These are phyloP conservation scores for Xanthia togata DNA, from an alignment of 2,888 invertebrate genomes.

Conservation along the genomic window DNA sequence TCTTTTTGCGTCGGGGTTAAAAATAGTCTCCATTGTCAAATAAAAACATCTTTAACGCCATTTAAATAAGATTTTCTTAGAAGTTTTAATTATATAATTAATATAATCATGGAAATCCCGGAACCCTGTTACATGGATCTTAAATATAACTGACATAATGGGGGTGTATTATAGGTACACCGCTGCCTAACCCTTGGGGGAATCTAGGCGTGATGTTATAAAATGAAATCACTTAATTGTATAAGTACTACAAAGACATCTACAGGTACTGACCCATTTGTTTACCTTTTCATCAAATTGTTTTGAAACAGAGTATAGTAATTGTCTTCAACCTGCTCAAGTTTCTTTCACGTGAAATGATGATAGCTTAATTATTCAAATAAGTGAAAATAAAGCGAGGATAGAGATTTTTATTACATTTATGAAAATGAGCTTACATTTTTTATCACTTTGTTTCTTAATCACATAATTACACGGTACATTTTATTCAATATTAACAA, in stretches of 20 bases:
- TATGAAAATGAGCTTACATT: slow-evolving; percentile 20
- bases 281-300: background rate
- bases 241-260: background rate
- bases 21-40: background rate
- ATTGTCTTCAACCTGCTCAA: slow-evolving; percentile 17
- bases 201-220: too few relatives aligned
- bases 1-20: too few relatives aligned
- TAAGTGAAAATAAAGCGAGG: slow-evolving; percentile 23
- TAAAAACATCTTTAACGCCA: background rate
- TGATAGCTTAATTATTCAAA: slow-evolving; percentile 36
- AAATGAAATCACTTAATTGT: too few relatives aligned
- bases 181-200: too few relatives aligned
- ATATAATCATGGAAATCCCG: too few relatives aligned
- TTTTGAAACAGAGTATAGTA: background rate
- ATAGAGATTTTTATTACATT: slow-evolving; percentile 28
- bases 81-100: background rate
- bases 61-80: background rate
- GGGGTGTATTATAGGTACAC: too few relatives aligned
- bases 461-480: slow-evolving; percentile 9
- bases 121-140: too few relatives aligned
- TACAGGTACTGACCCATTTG: background rate
- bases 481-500: background rate
- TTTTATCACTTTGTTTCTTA: slow-evolving; percentile 31
- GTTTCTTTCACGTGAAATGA: slow-evolving; percentile 16
- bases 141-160: too few relatives aligned